These are phyloP conservation scores for Dicyrtomina minuta DNA, from an alignment of 2,888 invertebrate species.

Conservation along the genomic window DNA sequence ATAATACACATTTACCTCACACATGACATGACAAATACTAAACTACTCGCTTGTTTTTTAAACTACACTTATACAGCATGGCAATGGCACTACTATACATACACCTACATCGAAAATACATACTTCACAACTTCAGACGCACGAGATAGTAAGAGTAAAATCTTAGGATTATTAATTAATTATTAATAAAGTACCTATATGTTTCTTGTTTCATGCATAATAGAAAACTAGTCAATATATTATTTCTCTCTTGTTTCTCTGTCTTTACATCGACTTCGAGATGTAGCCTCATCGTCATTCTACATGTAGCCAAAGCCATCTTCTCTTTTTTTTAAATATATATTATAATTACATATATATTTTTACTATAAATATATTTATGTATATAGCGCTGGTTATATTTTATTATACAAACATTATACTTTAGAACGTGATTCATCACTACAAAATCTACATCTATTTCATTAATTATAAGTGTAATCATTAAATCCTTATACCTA, in stretches of 20 bases:
- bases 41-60: too few relatives aligned
- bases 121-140: too few relatives aligned
- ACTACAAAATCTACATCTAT: background rate
- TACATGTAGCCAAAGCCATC: background rate
- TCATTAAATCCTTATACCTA: too few relatives aligned
- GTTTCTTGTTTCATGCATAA: background rate
- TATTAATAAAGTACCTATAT: slow-evolving; percentile 1
- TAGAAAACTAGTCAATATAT: background rate
- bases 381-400: slow-evolving; percentile 1
- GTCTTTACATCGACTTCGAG: slow-evolving; percentile 20
- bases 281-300: slow-evolving; percentile 18
- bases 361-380: background rate
- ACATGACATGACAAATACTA: too few relatives aligned
- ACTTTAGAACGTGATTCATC: too few relatives aligned
- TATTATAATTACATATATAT: too few relatives aligned
- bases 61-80: slow-evolving; percentile 3
- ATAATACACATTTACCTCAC: too few relatives aligned
- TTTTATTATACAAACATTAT: slow-evolving; percentile 6
- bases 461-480: too few relatives aligned
- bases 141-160: too few relatives aligned
- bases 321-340: background rate
- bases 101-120: slow-evolving; percentile 11
- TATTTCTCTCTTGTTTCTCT: background rate
- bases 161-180: slow-evolving; percentile 2
- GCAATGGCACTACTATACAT: slow-evolving; percentile 16